Evolutionary conservation across 1,140 invertebrate genomes (phyloP), one percentile per base, ranked within the genome.

Genomic region (Cylas formicarius): DNA sequence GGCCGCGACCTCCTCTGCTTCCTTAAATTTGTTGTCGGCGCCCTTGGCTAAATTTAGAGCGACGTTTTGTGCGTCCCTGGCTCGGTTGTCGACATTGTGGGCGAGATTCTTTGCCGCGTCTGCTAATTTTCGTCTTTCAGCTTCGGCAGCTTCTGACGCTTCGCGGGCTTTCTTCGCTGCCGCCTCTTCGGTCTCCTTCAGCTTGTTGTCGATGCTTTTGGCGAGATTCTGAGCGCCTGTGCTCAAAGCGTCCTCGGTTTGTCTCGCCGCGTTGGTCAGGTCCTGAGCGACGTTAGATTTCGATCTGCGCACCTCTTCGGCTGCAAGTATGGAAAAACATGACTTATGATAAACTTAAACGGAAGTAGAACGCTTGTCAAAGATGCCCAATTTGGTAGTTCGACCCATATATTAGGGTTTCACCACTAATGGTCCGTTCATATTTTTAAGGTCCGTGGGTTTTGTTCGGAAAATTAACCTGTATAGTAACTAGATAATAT

Each of bases 251-350:
- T 34, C 2, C 14, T 19, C 35, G 11, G 21, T 35, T 33, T 48
- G 39, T 21, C 20, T 8, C 8, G 28, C 50, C 8, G 24, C 28
- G 11, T 33, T 35, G 24, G 48, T 41, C 9, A 53, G 42, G 19
- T 50, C 48, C 20, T 49, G 46, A 21, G 35, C 44, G 22, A 49
- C 4, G 10, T 41, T 40, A 16, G 44, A 43, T 39, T 53, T 53
- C 14, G 46, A 33, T 29, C 40, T 41, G 16, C 13, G 26, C 4
- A 48, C 39, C 13, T 34, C 48, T 24, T 33, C 32, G 6, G 38
- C 52, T 53, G 20, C 20, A 53, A 53, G 41, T 22, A 50, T 1
- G 22, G 6, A 32, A 32, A 29, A 9, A 11, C 7, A 7, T 9
- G 6, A 8, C 11, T 5, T 28, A 28, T 8, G 5, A 2, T 28